These are phyloP conservation scores for Mechanitis mazaeus DNA, from an alignment of 2,888 invertebrate species.

Conservation along the genomic window DNA sequence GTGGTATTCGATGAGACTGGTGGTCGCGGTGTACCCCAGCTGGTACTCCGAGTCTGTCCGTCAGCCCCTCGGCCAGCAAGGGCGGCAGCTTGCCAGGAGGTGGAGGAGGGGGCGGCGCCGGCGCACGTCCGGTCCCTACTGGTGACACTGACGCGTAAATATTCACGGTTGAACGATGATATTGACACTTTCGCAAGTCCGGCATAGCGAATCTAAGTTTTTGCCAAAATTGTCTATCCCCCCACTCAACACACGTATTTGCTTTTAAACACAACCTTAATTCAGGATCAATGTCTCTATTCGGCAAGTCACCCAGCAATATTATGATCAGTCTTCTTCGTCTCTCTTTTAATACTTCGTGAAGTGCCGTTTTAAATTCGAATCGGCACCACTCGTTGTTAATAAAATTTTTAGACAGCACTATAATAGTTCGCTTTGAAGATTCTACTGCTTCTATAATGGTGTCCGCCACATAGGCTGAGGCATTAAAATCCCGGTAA, in stretches of 20 bases:
- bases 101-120: conserved; percentile 78
- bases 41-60: conserved; percentile 45
- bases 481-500: conserved; percentile 93
- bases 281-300: conserved; percentile 92
- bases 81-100: conserved; percentile 80
- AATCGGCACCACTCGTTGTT: conserved; percentile 97
- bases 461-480: conserved; percentile 92
- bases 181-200: conserved; percentile 81
- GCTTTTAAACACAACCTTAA: conserved; percentile 92
- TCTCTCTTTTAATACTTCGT: conserved; percentile 91
- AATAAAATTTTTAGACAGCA: conserved; percentile 94
- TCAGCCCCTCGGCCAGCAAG: conserved; percentile 70
- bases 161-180: conserved; percentile 81
- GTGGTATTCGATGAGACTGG: conserved; percentile 76
- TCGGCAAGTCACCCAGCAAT: conserved; percentile 91
- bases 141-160: conserved; percentile 82
- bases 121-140: conserved; percentile 73
- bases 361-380: conserved; percentile 95
- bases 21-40: conserved; percentile 64
- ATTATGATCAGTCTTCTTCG: conserved; percentile 92
- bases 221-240: conserved; percentile 97
- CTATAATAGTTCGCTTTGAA: conserved; percentile 91
- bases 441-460: conserved; percentile 95
- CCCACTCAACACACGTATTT: conserved; percentile 94
- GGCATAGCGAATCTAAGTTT: conserved; percentile 95